Conservation (phyloP, 2,113 vertebrate genomes). For the Phrynosoma blainvillii region DNA sequence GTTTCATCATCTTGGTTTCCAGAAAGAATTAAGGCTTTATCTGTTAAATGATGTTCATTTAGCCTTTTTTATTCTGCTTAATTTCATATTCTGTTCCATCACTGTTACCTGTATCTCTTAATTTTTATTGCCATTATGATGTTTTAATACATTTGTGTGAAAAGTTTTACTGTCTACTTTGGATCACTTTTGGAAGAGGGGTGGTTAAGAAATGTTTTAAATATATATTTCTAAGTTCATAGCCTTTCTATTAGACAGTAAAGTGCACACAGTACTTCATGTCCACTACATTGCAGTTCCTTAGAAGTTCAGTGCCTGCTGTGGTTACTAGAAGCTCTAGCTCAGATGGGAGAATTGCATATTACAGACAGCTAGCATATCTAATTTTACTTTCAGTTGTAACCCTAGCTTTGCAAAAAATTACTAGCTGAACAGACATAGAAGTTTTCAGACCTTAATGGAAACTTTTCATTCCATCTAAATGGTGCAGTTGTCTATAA, state of each 20-base stretch:
- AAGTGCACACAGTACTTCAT: background rate
- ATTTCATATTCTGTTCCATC: background rate
- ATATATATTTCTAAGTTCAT: background rate
- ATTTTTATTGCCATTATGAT: too few relatives aligned
- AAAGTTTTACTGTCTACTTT: background rate
- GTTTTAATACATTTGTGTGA: background rate
- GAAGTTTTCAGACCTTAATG: constrained; percentile 70
- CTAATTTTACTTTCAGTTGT: constrained; percentile 29
- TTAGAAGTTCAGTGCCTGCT: background rate
- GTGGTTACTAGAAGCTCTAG: background rate
- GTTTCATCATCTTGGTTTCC: background rate
- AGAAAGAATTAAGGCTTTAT: background rate
- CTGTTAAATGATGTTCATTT: background rate
- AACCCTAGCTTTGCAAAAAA: constrained; percentile 53
- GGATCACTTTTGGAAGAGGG: background rate
- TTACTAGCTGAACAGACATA: constrained; percentile 63
- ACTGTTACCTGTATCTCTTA: background rate
- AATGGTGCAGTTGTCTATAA: constrained; percentile 72
- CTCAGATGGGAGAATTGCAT: background rate
- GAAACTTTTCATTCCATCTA: constrained; percentile 75
- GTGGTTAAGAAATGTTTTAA: background rate
- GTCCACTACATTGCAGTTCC: background rate
- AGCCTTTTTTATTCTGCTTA: background rate
- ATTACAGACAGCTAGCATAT: background rate
- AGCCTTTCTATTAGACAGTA: background rate